Percentiles rank a stretch among this genome's conserved stretches.
Evolutionary conservation across 2,113 vertebrate species (phyloP).

Genomic region (Albula goreensis): DNA sequence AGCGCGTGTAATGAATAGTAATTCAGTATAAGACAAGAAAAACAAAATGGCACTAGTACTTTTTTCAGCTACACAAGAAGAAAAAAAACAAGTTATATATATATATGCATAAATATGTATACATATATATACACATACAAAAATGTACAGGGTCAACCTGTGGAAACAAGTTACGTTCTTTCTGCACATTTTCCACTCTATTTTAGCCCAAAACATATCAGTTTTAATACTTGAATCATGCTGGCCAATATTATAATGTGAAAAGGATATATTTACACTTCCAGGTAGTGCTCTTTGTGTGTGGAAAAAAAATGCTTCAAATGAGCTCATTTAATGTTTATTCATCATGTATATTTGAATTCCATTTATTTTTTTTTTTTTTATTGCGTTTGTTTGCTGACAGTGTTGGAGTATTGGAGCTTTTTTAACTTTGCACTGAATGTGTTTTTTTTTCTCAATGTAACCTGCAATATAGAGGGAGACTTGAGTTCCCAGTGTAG

Average conservation of each 20-base stretch:
- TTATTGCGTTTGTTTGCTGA: constrained; percentile 80
- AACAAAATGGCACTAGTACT: constrained; percentile 87
- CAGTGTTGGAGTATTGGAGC: constrained; percentile 86
- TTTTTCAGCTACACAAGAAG: constrained; percentile 77
- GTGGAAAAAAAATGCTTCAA: constrained; percentile 76
- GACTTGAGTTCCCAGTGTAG: constrained; percentile 88
- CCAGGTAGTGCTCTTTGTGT: constrained; percentile 90
- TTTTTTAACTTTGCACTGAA: constrained; percentile 97
- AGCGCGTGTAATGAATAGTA: constrained; percentile 67
- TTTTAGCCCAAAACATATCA: constrained; percentile 99
- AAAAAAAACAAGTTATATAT: constrained; percentile 61
- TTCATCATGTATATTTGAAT: constrained; percentile 85
- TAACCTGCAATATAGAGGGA: constrained; percentile 82
- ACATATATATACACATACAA: constrained; percentile 25
- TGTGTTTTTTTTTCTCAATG: constrained; percentile 81
- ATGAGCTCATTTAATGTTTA: constrained; percentile 84
- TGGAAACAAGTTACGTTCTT: constrained; percentile 93
- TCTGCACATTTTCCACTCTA: constrained; percentile 99
- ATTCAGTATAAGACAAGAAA: constrained; percentile 40
- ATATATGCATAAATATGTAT: no score
- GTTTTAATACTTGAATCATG: constrained; percentile 99
- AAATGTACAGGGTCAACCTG: constrained; percentile 77
- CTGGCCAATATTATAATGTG: constrained; percentile 99
- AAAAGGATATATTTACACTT: constrained; percentile 97
- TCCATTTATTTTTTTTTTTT: constrained; percentile 70